phyloP scores from a whole-genome alignment of 2,888 invertebrate genomes.

The Hetaerina titia region DNA sequence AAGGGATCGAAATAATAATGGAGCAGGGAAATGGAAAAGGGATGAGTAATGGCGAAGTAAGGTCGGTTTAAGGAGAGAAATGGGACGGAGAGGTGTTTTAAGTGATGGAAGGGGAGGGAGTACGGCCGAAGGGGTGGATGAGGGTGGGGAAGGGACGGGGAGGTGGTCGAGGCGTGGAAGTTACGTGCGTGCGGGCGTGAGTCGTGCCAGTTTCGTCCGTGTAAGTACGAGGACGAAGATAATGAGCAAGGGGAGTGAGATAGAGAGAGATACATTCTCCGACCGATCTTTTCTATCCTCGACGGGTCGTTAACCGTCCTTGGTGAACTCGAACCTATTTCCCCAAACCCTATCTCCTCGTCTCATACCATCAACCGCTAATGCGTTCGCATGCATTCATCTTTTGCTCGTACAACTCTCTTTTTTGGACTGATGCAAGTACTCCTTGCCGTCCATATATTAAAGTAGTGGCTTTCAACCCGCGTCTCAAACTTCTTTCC shows the following conservation, averaged over 20 bases:
- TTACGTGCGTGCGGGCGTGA: background rate
- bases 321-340: background rate
- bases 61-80: background rate
- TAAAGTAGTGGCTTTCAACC: background rate
- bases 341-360: background rate
- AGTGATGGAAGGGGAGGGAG: background rate
- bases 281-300: slow-evolving; percentile 2
- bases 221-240: background rate
- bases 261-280: background rate
- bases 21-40: slow-evolving; percentile 14
- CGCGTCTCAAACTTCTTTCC: background rate
- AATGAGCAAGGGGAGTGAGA: background rate
- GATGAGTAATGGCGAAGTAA: background rate
- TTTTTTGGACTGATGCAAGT: background rate
- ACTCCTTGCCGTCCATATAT: background rate
- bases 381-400: background rate
- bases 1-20: slow-evolving; percentile 50
- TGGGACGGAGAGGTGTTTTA: slow-evolving; percentile 1
- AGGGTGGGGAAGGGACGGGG: background rate
- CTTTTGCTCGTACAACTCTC: background rate
- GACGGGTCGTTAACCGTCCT: slow-evolving; percentile 12
- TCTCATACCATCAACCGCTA: background rate
- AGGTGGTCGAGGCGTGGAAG: background rate
- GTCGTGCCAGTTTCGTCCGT: background rate
- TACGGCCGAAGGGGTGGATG: background rate